These are phyloP conservation scores for Cerceris rybyensis DNA, from an alignment of 2,888 invertebrate genomes.

Conservation along the genomic window DNA sequence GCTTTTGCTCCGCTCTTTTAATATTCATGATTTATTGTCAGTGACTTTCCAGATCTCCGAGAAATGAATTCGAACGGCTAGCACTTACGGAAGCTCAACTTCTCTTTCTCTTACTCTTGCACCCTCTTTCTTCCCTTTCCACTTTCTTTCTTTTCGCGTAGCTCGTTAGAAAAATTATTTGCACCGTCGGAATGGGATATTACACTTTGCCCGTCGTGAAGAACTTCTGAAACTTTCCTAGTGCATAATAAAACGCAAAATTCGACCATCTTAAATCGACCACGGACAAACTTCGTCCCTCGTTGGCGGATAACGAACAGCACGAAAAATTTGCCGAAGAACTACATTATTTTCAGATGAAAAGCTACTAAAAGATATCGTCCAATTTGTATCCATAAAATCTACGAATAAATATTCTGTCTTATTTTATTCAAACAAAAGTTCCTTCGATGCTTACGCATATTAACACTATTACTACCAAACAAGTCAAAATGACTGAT, in stretches of 20 bases:
- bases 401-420: background rate
- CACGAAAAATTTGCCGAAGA: background rate
- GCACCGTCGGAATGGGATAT: background rate
- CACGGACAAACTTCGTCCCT: background rate
- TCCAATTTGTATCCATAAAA: background rate
- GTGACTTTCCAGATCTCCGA: constrained; percentile 49
- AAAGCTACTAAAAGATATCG: too few species aligned
- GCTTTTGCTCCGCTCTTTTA: constrained; percentile 46
- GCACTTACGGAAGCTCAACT: constrained; percentile 3
- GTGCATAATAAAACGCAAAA: background rate
- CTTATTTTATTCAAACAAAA: too few species aligned
- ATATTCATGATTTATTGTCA: constrained; percentile 70
- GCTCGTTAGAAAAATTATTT: background rate
- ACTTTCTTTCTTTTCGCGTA: background rate
- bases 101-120: too few species aligned
- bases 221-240: background rate
- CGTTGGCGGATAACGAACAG: background rate
- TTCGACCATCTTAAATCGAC: background rate
- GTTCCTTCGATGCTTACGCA: background rate
- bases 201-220: background rate
- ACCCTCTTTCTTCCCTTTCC: too few species aligned
- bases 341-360: background rate
- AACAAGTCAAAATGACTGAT: too few species aligned
- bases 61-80: constrained; percentile 39
- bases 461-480: too few species aligned